These are phyloP conservation scores for Cantharis flavilabris DNA, from an alignment of 2,888 invertebrate genomes.

Conservation along the genomic window DNA sequence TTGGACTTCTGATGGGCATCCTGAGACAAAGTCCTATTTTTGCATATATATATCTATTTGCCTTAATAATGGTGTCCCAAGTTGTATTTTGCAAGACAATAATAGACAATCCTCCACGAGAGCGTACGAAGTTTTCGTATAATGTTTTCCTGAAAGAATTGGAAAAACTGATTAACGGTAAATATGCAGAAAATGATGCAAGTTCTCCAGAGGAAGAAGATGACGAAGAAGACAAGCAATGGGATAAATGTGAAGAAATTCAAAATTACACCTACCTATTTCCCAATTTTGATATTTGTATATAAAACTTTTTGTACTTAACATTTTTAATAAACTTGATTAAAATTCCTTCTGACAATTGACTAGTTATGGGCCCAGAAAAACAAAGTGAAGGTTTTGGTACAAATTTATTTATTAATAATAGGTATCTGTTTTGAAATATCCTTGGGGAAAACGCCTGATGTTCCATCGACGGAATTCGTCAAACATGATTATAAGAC, in stretches of 20 bases:
- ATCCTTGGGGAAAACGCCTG: slow-evolving; percentile 70
- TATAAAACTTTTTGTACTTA: not conserved
- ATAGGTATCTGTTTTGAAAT: slow-evolving; percentile 78
- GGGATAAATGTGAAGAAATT: slow-evolving; percentile 7
- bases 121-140: not conserved
- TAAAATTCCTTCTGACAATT: not conserved
- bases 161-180: not conserved
- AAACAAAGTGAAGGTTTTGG: not conserved
- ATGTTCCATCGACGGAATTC: slow-evolving; percentile 77
- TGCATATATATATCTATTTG: not conserved
- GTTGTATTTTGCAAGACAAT: not conserved
- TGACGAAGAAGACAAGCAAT: not conserved
- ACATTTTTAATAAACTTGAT: not conserved
- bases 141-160: not conserved
- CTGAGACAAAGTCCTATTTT: not conserved
- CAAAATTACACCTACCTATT: not conserved
- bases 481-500: slow-evolving; percentile 77
- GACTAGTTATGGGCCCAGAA: too few species aligned
- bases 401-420: slow-evolving; percentile 56
- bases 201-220: not conserved
- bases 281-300: not conserved
- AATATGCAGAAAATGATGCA: not conserved
- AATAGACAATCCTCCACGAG: not conserved
- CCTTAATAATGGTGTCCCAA: not conserved
- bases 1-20: not conserved